Percentiles rank a stretch among this genome's conserved stretches.
phyloP scores from a whole-genome alignment of 2,888 invertebrate species.

The Eupithecia vulgata region DNA sequence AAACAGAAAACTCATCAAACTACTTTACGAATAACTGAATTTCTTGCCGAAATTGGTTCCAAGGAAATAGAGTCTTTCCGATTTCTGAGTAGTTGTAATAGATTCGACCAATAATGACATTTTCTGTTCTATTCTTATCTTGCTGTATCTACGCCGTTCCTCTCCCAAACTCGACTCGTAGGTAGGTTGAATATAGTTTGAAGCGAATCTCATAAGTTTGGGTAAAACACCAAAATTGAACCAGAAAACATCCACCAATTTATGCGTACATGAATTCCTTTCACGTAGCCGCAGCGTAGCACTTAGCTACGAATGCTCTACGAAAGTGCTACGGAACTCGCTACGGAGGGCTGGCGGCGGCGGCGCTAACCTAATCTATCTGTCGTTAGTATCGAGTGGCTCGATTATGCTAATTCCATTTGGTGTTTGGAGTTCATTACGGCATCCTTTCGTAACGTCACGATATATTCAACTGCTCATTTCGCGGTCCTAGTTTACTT shows the following conservation, averaged over 20 bases:
- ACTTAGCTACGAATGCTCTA: slow-evolving; percentile 18
- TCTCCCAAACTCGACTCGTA: not conserved
- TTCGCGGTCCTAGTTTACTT: not conserved
- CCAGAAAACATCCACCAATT: slow-evolving; percentile 4
- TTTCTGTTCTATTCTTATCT: not conserved
- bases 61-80: not conserved
- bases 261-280: slow-evolving; percentile 11
- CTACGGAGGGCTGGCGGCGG: slow-evolving; percentile 12
- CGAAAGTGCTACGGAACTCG: slow-evolving; percentile 19
- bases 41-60: slow-evolving; percentile 1
- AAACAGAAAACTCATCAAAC: slow-evolving; percentile 32
- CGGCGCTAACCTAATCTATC: slow-evolving; percentile 26
- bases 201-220: not conserved
- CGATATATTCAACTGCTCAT: not conserved
- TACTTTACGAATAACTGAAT: slow-evolving; percentile 7
- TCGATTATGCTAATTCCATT: slow-evolving; percentile 38
- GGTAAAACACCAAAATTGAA: not conserved
- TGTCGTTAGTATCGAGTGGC: slow-evolving; percentile 32
- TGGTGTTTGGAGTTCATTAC: slow-evolving; percentile 35
- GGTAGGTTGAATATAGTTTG: not conserved
- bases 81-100: not conserved
- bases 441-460: slow-evolving; percentile 18
- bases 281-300: slow-evolving; percentile 19
- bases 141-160: not conserved
- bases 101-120: not conserved